Conservation (phyloP, 1,140 invertebrate species). For the Lycorma delicatula region DNA sequence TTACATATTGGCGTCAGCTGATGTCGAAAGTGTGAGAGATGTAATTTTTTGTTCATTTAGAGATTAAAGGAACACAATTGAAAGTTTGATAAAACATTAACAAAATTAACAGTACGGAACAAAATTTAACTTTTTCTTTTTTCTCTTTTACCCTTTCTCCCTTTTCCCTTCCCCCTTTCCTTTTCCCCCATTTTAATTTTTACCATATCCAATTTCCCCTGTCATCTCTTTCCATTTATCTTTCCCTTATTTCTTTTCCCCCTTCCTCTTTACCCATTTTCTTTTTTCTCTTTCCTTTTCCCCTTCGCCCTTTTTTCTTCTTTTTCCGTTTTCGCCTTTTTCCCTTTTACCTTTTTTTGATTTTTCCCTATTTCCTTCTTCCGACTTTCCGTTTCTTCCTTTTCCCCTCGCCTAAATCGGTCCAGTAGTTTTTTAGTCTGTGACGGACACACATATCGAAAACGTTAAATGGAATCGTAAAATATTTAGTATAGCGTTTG, state of each 20-base stretch:
- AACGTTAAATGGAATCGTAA: no score
- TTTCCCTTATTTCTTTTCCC: background rate
- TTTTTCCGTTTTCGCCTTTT: background rate
- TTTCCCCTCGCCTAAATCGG: background rate
- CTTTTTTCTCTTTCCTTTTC: background rate
- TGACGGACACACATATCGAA: background rate
- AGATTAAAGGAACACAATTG: no score
- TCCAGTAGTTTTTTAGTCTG: background rate
- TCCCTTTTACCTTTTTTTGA: background rate
- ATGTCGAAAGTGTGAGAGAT: no score
- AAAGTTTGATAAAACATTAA: no score
- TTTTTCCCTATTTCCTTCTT: background rate
- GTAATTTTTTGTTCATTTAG: no score
- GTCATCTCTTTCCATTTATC: no score
- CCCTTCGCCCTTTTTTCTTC: background rate
- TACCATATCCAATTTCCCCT: no score
- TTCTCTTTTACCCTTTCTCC: background rate
- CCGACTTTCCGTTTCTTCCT: background rate
- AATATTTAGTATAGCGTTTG: no score
- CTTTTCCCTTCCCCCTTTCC: background rate
- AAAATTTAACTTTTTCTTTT: no score
- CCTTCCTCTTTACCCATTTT: background rate
- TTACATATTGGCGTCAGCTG: no score
- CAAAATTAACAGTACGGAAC: no score
- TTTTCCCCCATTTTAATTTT: background rate